Evolutionary conservation across 2,888 invertebrate genomes (phyloP), one percentile per base, ranked within the genome.

Genomic region (Gasteruption jaculator): DNA sequence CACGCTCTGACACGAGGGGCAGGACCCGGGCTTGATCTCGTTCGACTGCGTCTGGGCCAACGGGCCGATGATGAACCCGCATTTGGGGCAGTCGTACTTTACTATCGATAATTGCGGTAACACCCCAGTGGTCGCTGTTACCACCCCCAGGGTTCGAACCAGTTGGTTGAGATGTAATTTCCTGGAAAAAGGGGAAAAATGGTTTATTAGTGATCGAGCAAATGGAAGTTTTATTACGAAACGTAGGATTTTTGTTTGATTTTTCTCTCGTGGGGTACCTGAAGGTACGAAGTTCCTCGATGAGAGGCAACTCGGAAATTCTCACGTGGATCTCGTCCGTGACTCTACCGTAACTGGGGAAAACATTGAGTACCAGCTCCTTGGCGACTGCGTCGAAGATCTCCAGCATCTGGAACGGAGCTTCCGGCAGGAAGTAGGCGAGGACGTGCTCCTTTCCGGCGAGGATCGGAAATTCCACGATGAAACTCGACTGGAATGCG

Each of bases 391-490:
- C 86, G 71, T 96, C 92, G 68, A 97, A 93, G 50, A 95, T 92
- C 66, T 88, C 85, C n/a, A 97, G 73, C 88, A 97, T 92, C 74
- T 96, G 94, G 51, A 86, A 82, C 0, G 99, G 99, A 0, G 97
- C 97, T 71, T 99, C 97, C 0, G 97, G 97, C 35, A 99, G 68
- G 70, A 99, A 99, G 71, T 92, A 97, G 0, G 96, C 96, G 32
- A 99, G 74, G 1, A 92, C 91, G 67, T 94, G 92, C 64, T 95
- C 94, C 56, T 87, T 83, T 35, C 86, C 79, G 0, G 94, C 95
- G 49, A 99, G 74, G 54, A 88, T 83, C 33, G 91, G 86, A 72
- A 95, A 99, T 59, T 96, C 94, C 0, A 99, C 89, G 30, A 88
- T 85, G 66, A 97, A 86, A 36, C 92, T 93, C 0, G 90, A 80